Evolutionary conservation across 1,140 invertebrate genomes (phyloP).

Genomic region (Aphaenogaster floridana): DNA sequence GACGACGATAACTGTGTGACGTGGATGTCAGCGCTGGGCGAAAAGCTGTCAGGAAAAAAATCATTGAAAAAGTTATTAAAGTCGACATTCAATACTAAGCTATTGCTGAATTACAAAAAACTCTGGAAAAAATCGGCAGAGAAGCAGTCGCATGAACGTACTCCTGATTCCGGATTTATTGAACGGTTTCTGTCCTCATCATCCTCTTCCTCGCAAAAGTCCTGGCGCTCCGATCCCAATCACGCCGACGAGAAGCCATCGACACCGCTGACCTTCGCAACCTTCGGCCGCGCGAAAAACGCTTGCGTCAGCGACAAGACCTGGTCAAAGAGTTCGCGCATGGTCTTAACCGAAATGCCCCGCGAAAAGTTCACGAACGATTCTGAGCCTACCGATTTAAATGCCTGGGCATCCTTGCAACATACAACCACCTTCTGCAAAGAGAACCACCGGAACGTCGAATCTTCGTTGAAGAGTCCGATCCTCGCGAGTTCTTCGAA

Average conservation of each 20-base stretch:
- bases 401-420: not conserved
- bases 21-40: slow-evolving; percentile 75
- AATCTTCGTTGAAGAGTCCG: not conserved
- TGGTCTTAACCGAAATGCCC: slow-evolving; percentile 73
- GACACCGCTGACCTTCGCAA: not conserved
- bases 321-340: slow-evolving; percentile 9
- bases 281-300: not conserved
- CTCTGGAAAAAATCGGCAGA: slow-evolving; percentile 62
- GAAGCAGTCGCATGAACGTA: slow-evolving; percentile 65
- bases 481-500: not conserved
- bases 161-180: slow-evolving; percentile 73
- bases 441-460: not conserved
- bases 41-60: slow-evolving; percentile 76
- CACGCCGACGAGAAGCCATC: not conserved
- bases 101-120: slow-evolving; percentile 5
- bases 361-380: slow-evolving; percentile 66
- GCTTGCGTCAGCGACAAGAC: not conserved
- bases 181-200: slow-evolving; percentile 73
- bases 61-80: slow-evolving; percentile 76
- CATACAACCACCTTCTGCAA: slow-evolving; percentile 37
- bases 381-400: slow-evolving; percentile 60
- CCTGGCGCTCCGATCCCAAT: not conserved
- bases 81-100: slow-evolving; percentile 54
- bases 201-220: slow-evolving; percentile 19
- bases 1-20: slow-evolving; percentile 74